Evolutionary conservation across 2,888 invertebrate species (phyloP), one percentile per base, ranked within the genome.

Genomic region (Cenopis cana): DNA sequence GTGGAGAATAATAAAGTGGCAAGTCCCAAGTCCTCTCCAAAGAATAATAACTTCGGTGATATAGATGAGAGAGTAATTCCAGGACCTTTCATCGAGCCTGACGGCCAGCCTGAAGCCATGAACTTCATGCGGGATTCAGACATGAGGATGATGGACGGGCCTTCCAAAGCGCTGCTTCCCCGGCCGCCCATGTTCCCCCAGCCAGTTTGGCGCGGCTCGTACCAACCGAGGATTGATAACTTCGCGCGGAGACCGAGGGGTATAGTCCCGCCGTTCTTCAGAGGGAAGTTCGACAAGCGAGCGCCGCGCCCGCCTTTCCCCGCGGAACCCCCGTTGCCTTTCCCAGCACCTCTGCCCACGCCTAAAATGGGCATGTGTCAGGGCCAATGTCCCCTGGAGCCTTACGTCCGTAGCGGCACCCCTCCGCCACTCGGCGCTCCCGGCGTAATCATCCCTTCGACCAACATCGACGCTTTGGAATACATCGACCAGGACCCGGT

Each of bases 401-500:
- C 86, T 3, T 94, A 93, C 75, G 87, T 86, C 75, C 86, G 93
- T 76, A 46, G 74, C 5, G 78, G 77, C 3, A 85, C 90, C 0
- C 89, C 93, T 0, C 93, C 91, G 0, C 90, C 89, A 0, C 78
- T 93, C 2, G 93, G 93, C 12, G 82, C 91, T 52, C 87, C 93
- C 65, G 80, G 91, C 41, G 76, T 88, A 17, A 70, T 79, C 6
- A 83, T 92, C 41, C 93, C 92, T 2, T 87, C 89, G 0, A 89
- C 93, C 0, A 89, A 91, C 77, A 85, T 80, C 69, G 85, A 80
- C 74, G 78, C 93, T 20, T 64, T 94, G 33, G 94, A 93, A 68
- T 93, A 89, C 75, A 91, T 93, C 12, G 91, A 93, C 52, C 89
- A 88, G 67, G 97, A 97, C 81, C 95, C 96, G 0, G 96, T 96